These are phyloP conservation scores for Coregonus suidteri DNA, from an alignment of 2,797 vertebrate genomes.

Conservation along the genomic window DNA sequence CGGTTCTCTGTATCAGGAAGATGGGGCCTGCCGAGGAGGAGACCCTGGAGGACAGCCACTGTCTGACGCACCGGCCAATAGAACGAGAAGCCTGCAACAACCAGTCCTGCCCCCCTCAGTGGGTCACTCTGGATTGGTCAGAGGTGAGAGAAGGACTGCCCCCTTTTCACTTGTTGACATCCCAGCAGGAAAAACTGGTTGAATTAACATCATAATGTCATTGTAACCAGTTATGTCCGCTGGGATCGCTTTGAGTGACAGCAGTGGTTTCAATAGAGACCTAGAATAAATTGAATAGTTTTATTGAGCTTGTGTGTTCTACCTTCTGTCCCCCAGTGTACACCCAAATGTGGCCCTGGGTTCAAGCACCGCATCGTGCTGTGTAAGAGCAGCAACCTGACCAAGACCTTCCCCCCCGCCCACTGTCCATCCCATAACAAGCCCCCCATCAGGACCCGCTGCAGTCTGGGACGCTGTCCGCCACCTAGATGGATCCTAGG, in stretches of 20 bases:
- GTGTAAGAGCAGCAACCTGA: constrained; percentile 95
- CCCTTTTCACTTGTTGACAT: not conserved
- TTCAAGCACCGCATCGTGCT: constrained; percentile 96
- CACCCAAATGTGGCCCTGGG: constrained; percentile 94
- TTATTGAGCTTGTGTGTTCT: constrained; percentile 10
- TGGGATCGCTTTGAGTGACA: not conserved
- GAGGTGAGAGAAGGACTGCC: constrained; percentile 79
- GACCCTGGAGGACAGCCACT: constrained; percentile 87
- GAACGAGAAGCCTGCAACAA: constrained; percentile 95
- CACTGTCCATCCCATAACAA: constrained; percentile 90
- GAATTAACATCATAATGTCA: too few relatives aligned
- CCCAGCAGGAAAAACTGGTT: not conserved
- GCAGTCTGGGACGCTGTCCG: constrained; percentile 91
- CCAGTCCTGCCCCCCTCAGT: constrained; percentile 96
- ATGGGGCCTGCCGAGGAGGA: constrained; percentile 92
- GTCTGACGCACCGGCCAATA: constrained; percentile 91
- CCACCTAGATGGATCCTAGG: constrained; percentile 96
- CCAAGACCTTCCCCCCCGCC: constrained; percentile 87
- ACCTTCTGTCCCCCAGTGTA: constrained; percentile 80
- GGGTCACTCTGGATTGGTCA: constrained; percentile 97
- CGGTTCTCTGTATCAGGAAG: constrained; percentile 91
- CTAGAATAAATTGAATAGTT: not conserved
- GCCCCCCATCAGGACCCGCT: constrained; percentile 91
- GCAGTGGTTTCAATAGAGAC: too few relatives aligned
- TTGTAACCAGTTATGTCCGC: too few relatives aligned